phyloP scores from a whole-genome alignment of 2,797 vertebrate species.

The Scolopax rusticola region DNA sequence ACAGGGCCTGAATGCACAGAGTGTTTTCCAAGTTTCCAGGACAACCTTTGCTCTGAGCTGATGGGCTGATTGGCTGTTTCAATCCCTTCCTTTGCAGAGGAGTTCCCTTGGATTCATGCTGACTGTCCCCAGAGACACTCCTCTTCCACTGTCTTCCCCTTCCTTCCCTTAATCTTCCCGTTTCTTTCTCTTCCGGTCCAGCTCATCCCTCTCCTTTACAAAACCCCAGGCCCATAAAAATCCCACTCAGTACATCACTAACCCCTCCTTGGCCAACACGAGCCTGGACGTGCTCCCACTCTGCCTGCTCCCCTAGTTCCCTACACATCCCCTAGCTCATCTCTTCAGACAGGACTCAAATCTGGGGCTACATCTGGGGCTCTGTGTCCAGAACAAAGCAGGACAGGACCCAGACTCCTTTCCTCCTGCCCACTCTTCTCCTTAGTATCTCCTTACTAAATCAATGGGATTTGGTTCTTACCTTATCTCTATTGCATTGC shows the following conservation, averaged over 20 bases:
- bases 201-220: not conserved
- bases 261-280: rapidly evolving
- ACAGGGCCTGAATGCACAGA: rapidly evolving
- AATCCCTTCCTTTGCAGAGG: not conserved
- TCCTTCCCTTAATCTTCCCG: not conserved
- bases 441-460: not conserved
- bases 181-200: not conserved
- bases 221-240: not conserved
- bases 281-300: not conserved
- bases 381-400: not conserved
- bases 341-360: not conserved
- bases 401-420: not conserved
- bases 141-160: not conserved
- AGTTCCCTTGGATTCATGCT: not conserved
- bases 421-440: not conserved
- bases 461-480: not conserved
- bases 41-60: not conserved
- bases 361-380: not conserved
- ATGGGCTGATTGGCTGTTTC: not conserved
- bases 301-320: rapidly evolving
- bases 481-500: not conserved
- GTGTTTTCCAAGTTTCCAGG: not conserved
- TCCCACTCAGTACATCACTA: not conserved
- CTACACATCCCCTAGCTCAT: not conserved
- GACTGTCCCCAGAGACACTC: not conserved